Conservation (phyloP, 1,140 invertebrate genomes). For the Phortica variegata region DNA sequence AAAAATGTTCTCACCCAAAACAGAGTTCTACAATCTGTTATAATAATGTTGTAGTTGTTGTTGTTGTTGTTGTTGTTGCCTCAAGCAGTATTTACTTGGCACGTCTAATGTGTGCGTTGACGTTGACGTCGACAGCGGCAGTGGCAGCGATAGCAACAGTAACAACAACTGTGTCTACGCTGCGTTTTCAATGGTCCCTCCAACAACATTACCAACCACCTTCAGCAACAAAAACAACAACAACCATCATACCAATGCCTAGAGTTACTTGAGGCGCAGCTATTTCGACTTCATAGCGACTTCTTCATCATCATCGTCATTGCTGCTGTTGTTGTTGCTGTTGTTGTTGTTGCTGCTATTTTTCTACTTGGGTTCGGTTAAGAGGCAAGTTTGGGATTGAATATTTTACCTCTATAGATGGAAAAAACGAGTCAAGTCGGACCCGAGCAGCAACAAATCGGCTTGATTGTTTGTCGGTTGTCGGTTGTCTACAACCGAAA, state of each 20-base stretch:
- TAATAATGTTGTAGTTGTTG: too few species aligned
- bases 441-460: not conserved
- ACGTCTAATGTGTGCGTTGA: conserved; percentile 29
- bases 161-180: conserved; percentile 8
- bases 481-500: conserved; percentile 26
- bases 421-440: conserved; percentile 46
- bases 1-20: too few species aligned
- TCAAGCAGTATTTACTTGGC: conserved; percentile 31
- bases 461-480: too few species aligned
- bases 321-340: conserved; percentile 6
- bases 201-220: conserved; percentile 10
- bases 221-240: too few species aligned
- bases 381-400: conserved; percentile 50
- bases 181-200: conserved; percentile 11
- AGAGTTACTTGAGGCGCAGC: too few species aligned
- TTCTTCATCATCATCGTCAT: conserved; percentile 10
- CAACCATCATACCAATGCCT: too few species aligned
- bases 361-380: conserved; percentile 33
- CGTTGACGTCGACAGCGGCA: conserved; percentile 9
- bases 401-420: conserved; percentile 55
- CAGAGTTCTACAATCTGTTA: too few species aligned
- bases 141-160: conserved; percentile 3
- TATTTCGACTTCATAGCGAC: too few species aligned
- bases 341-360: conserved; percentile 3
- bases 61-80: conserved; percentile 16